phyloP scores from a whole-genome alignment of 1,140 invertebrate genomes.

The Drosophila sp. region DNA sequence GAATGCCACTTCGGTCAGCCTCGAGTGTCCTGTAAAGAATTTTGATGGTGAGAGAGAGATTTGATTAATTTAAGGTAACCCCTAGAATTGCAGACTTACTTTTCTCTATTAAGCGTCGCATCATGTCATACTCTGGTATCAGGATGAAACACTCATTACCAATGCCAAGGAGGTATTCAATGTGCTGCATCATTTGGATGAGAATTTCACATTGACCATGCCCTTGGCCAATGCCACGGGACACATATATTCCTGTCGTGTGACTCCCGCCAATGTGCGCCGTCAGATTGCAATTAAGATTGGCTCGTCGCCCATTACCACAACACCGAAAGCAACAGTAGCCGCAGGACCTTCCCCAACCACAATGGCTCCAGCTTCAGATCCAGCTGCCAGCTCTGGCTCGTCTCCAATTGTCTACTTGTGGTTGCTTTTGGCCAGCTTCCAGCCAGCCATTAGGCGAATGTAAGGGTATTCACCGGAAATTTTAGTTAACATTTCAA shows the following conservation, averaged over 20 bases:
- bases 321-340: slow-evolving; percentile 25
- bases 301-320: slow-evolving; percentile 42
- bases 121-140: slow-evolving; percentile 65
- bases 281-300: slow-evolving; percentile 47
- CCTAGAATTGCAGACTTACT: not conserved
- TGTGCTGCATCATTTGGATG: slow-evolving; percentile 48
- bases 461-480: not conserved
- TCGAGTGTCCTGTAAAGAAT: slow-evolving; percentile 68
- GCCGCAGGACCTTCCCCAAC: not conserved
- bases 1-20: slow-evolving; percentile 41
- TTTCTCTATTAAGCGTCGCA: slow-evolving; percentile 32
- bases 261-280: slow-evolving; percentile 35
- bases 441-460: not conserved
- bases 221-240: slow-evolving; percentile 53
- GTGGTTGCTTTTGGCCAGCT: slow-evolving; percentile 6
- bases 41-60: slow-evolving; percentile 51
- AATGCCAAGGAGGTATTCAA: slow-evolving; percentile 35
- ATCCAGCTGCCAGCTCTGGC: not conserved
- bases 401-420: not conserved
- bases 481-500: not conserved
- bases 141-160: slow-evolving; percentile 33
- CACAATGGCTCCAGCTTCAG: not conserved
- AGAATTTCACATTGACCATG: slow-evolving; percentile 42
- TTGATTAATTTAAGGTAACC: not conserved
- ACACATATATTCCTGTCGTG: slow-evolving; percentile 45